Conservation (phyloP, 2,797 vertebrate genomes). For the Urophycis tenuis region DNA sequence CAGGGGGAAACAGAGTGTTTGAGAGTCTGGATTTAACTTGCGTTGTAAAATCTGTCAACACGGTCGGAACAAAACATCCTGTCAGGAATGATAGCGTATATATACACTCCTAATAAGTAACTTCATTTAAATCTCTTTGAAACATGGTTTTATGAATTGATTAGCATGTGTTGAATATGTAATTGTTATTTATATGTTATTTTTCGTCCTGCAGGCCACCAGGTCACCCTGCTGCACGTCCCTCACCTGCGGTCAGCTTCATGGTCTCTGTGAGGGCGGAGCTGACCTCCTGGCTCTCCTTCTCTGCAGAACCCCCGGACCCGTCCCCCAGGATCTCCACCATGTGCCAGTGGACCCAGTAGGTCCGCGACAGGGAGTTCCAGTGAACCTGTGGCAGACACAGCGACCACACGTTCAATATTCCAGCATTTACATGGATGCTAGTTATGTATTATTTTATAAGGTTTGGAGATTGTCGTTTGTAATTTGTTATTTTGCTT, state of each 20-base stretch:
- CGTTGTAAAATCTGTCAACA: too few species aligned
- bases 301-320: constrained; percentile 66
- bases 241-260: constrained; percentile 64
- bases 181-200: not conserved
- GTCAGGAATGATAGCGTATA: too few species aligned
- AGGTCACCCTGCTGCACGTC: too few species aligned
- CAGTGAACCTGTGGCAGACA: constrained; percentile 75
- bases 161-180: too few species aligned
- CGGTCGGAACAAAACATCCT: too few species aligned
- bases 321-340: constrained; percentile 77
- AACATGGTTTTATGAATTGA: too few species aligned
- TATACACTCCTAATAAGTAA: too few species aligned
- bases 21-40: not conserved
- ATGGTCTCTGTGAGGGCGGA: constrained; percentile 62
- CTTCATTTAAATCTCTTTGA: too few species aligned
- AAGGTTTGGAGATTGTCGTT: not conserved
- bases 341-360: constrained; percentile 89
- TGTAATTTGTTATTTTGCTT: too few species aligned
- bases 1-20: too few species aligned
- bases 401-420: constrained; percentile 1
- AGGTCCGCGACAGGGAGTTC: constrained; percentile 78
- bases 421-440: not conserved
- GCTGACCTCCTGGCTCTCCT: constrained; percentile 72
- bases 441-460: not conserved
- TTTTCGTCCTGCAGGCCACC: too few species aligned